Evolutionary conservation across 2,888 invertebrate species (phyloP).

Genomic region (Spisula subtruncata): DNA sequence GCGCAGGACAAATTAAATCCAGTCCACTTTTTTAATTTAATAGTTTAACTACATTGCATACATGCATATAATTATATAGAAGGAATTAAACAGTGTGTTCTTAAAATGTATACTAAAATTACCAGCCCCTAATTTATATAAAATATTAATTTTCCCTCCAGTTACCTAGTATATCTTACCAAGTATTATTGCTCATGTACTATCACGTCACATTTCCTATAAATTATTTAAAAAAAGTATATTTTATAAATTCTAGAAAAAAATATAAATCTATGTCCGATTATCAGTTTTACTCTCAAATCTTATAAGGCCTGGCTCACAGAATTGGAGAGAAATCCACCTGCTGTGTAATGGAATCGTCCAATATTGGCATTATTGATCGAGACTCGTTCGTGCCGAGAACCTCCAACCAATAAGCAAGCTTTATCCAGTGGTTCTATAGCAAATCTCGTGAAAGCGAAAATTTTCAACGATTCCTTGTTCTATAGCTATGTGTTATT

Average conservation of each 20-base stretch:
- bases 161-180: too few species aligned
- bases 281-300: background rate
- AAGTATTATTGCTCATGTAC: too few species aligned
- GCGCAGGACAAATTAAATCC: too few species aligned
- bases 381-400: background rate
- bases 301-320: background rate
- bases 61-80: too few species aligned
- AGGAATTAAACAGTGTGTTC: too few species aligned
- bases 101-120: too few species aligned
- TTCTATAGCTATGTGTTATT: slow-evolving; percentile 30
- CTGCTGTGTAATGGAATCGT: slow-evolving; percentile 22
- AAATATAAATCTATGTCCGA: background rate
- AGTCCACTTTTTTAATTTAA: too few species aligned
- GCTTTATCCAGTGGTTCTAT: slow-evolving; percentile 10
- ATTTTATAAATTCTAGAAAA: background rate
- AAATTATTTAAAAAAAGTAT: background rate
- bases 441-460: slow-evolving; percentile 37
- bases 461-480: slow-evolving; percentile 46
- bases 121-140: too few species aligned
- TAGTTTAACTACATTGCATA: too few species aligned
- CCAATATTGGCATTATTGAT: slow-evolving; percentile 49
- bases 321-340: slow-evolving; percentile 24
- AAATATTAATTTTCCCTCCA: too few species aligned
- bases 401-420: slow-evolving; percentile 22
- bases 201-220: background rate